Evolutionary conservation across 2,888 invertebrate species (phyloP), one percentile per base, ranked within the genome.

Genomic region (Agonopterix alstromeriana): DNA sequence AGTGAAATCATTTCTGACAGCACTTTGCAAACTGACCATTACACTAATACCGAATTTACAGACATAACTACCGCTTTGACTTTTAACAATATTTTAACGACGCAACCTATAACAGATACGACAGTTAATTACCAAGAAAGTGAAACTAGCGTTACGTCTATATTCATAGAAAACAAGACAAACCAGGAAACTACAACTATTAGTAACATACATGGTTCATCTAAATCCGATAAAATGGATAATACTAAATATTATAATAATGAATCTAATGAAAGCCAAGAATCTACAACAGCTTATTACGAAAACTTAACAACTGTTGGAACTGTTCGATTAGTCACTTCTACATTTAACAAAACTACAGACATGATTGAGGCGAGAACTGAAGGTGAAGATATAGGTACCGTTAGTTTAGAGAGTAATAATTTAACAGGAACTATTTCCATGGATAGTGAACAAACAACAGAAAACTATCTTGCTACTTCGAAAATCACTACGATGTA

Each of bases 1-100:
- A 70, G 55, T 53, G 66, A 71, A 60, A 60, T 60, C 54, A 63
- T 61, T 51, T 62, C 65, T 59, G 70, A 73, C 52, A 55, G 53
- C 46, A 72, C 65, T 52, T 46, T 56, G 51, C 45, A 54, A 43
- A 63, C 67, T 57, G 64, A 69, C 53, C 42, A 53, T 35, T 48
- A 49, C 9, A 52, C 53, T 52, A 55, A 43, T 43, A 51, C 56
- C 36, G 43, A 51, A 43, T 40, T 51, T 7, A 54, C 48, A 42
- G 51, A 53, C 10, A 49, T 43, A 17, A 52, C 43, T 45, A 27
- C 41, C 46, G 38, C 47, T 17, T 12, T 43, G 5, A 45, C 17
- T 35, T 12, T 40, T 36, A 41, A 40, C 11, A 12, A 42, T 10
- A 3, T 14, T 35, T 41, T 27, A 35, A 49, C 46, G 38, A 46